Evolutionary conservation across 1,140 invertebrate genomes (phyloP).

Genomic region (Drosophila murphyi): DNA sequence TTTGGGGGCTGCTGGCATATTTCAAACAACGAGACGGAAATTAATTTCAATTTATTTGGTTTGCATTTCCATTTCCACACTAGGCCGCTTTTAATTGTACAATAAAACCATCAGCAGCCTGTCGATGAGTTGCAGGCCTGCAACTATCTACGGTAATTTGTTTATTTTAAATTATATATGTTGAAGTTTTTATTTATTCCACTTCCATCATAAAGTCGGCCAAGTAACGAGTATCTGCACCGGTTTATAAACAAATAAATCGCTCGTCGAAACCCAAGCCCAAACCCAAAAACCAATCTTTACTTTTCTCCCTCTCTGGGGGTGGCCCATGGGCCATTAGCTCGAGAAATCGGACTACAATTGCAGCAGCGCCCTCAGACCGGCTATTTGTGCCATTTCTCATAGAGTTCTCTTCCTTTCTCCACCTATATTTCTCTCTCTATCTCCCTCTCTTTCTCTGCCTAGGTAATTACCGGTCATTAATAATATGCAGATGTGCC

Average conservation of each 20-base stretch:
- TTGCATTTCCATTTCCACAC: slow-evolving; percentile 21
- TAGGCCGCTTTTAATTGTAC: slow-evolving; percentile 62
- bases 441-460: slow-evolving; percentile 24
- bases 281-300: slow-evolving; percentile 39
- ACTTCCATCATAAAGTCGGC: slow-evolving; percentile 37
- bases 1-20: slow-evolving; percentile 51
- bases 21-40: slow-evolving; percentile 70
- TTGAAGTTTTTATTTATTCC: slow-evolving; percentile 79
- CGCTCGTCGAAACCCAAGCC: slow-evolving; percentile 52
- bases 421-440: not conserved
- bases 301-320: slow-evolving; percentile 5
- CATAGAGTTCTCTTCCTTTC: slow-evolving; percentile 5
- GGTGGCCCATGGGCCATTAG: slow-evolving; percentile 66
- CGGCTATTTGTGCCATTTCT: slow-evolving; percentile 62
- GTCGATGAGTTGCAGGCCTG: slow-evolving; percentile 30
- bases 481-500: slow-evolving; percentile 81
- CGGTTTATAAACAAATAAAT: slow-evolving; percentile 76
- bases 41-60: slow-evolving; percentile 62
- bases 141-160: slow-evolving; percentile 68
- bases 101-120: slow-evolving; percentile 72
- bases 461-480: slow-evolving; percentile 78
- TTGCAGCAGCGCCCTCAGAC: slow-evolving; percentile 47
- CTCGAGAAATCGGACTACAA: slow-evolving; percentile 28
- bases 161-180: slow-evolving; percentile 81
- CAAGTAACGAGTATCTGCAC: slow-evolving; percentile 22